Percentiles rank a stretch among this genome's conserved stretches.
phyloP scores from a whole-genome alignment of 2,113 vertebrate genomes.

The Pseudopodoces humilis region DNA sequence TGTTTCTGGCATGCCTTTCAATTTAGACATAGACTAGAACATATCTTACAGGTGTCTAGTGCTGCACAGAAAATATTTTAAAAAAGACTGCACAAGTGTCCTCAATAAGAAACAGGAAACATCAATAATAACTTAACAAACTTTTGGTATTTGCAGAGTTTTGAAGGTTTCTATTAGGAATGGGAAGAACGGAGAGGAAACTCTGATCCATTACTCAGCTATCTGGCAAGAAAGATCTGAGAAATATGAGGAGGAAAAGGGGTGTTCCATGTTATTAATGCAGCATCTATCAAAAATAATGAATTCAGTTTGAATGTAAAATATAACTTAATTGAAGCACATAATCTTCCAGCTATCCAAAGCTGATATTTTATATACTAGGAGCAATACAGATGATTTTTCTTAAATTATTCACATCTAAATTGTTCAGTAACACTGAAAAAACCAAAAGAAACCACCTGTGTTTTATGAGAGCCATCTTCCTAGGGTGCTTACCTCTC shows the following conservation, averaged over 20 bases:
- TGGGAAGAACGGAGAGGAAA: background rate
- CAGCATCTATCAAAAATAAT: background rate
- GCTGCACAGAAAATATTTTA: background rate
- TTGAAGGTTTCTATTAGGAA: background rate
- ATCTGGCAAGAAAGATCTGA: background rate
- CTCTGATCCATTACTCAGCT: background rate
- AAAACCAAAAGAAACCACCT: background rate
- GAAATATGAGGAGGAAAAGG: fast-evolving
- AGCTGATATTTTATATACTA: background rate
- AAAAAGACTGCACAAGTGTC: background rate
- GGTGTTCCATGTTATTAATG: background rate
- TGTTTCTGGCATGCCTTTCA: background rate
- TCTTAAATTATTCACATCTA: background rate
- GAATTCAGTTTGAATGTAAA: background rate
- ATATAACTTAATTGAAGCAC: background rate
- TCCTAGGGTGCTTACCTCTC: background rate
- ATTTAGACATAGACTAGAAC: background rate
- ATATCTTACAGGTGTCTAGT: background rate
- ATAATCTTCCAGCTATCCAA: background rate
- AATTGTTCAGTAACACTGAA: background rate
- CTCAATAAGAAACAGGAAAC: background rate
- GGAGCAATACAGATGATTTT: background rate
- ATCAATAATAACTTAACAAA: background rate
- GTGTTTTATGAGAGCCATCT: background rate
- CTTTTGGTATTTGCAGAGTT: background rate